Evolutionary conservation across 2,888 invertebrate genomes (phyloP).

Genomic region (Mylabris sibirica): DNA sequence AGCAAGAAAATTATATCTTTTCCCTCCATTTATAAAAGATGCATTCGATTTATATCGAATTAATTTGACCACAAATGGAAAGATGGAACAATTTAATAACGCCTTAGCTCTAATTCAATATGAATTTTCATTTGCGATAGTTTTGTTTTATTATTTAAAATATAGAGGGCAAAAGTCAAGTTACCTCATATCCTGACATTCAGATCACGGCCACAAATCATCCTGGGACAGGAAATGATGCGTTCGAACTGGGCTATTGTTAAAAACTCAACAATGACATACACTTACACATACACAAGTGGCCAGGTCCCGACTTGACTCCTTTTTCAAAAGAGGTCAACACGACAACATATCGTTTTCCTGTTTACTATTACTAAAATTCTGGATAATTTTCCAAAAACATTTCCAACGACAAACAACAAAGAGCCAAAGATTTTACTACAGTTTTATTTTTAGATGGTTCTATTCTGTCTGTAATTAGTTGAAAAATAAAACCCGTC

Average conservation of each 20-base stretch:
- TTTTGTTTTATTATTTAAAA: not conserved
- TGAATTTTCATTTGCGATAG: not conserved
- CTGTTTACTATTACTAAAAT: not conserved
- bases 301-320: conserved; percentile 4
- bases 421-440: not conserved
- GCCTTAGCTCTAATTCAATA: not conserved
- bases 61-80: not conserved
- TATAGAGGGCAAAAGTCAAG: conserved; percentile 26
- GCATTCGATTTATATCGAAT: conserved; percentile 8
- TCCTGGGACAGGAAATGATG: conserved; percentile 11
- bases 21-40: conserved; percentile 1
- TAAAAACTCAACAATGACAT: conserved; percentile 8
- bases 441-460: not conserved
- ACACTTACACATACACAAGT: not conserved
- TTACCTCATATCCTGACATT: conserved; percentile 34
- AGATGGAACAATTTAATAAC: not conserved
- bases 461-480: conserved; percentile 21
- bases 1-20: not conserved
- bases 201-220: conserved; percentile 17
- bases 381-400: not conserved
- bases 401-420: not conserved
- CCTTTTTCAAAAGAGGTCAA: conserved; percentile 12
- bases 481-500: conserved; percentile 32
- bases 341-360: conserved; percentile 1
- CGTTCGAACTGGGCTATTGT: conserved; percentile 10